phyloP scores from a whole-genome alignment of 2,797 vertebrate species.

The Gymnocypris eckloni region DNA sequence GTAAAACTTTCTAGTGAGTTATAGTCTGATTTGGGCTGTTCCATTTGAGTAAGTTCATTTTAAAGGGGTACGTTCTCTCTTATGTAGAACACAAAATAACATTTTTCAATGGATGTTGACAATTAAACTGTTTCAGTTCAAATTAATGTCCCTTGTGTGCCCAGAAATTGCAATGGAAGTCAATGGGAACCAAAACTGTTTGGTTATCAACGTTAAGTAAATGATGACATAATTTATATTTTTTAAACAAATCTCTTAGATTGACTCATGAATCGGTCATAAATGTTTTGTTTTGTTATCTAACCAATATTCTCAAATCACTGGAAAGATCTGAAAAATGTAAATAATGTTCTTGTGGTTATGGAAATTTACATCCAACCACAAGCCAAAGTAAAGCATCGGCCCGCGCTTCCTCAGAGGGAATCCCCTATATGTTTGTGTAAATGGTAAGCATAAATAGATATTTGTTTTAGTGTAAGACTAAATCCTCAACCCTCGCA shows the following conservation, averaged over 20 bases:
- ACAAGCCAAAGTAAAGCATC: slow-evolving; percentile 45
- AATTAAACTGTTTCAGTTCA: background rate
- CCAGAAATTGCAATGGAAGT: background rate
- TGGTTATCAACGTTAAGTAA: background rate
- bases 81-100: background rate
- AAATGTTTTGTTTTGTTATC: background rate
- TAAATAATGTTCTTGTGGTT: background rate
- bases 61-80: background rate
- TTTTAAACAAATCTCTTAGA: too few species aligned
- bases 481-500: slow-evolving; percentile 29
- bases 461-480: slow-evolving; percentile 48
- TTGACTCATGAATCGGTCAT: background rate
- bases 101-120: background rate
- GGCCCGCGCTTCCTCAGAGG: background rate
- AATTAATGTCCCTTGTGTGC: background rate
- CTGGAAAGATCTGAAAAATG: background rate
- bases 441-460: slow-evolving; percentile 55
- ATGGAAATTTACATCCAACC: background rate
- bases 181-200: background rate
- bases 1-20: background rate
- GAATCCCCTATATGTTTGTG: slow-evolving; percentile 45
- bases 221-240: background rate
- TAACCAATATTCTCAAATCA: background rate
- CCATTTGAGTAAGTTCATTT: background rate
- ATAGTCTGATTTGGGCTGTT: background rate